phyloP scores from a whole-genome alignment of 35 echinoderm and acorn worm species.

The Ophioderma brevispina region DNA sequence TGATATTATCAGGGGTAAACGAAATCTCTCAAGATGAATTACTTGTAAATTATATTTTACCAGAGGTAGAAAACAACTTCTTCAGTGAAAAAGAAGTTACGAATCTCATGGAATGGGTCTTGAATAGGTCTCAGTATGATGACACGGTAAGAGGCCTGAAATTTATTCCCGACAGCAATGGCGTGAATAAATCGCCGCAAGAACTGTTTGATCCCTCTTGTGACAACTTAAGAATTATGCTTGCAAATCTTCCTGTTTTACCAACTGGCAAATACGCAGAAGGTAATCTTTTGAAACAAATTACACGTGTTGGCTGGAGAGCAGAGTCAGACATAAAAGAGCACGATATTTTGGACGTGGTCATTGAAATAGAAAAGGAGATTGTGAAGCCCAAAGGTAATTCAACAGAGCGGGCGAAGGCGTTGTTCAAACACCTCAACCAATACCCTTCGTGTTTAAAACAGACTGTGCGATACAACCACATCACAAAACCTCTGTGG shows the following conservation, averaged over 20 bases:
- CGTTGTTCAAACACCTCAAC: slow-evolving; percentile 9
- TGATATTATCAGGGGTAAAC: not conserved
- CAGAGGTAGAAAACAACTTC: not conserved
- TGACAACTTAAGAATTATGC: not conserved
- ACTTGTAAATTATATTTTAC: not conserved
- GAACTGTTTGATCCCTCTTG: not conserved
- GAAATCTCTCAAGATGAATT: not conserved
- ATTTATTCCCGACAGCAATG: slow-evolving; percentile 22
- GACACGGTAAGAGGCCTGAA: not conserved
- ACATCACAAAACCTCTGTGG: not conserved
- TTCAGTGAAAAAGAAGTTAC: not conserved
- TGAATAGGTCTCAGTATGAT: not conserved
- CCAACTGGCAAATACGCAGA: not conserved
- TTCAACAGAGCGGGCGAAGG: not conserved
- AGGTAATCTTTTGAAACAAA: not conserved
- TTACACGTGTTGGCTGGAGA: not conserved
- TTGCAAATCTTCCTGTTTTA: not conserved
- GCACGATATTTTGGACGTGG: not conserved
- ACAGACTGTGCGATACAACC: not conserved
- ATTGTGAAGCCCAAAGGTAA: not conserved
- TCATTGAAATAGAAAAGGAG: not conserved
- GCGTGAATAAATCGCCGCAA: not conserved
- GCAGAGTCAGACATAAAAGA: not conserved
- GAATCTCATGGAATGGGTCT: not conserved
- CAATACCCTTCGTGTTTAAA: not conserved